These are phyloP conservation scores for Mesoligia furuncula DNA, from an alignment of 2,888 invertebrate species.

Conservation along the genomic window DNA sequence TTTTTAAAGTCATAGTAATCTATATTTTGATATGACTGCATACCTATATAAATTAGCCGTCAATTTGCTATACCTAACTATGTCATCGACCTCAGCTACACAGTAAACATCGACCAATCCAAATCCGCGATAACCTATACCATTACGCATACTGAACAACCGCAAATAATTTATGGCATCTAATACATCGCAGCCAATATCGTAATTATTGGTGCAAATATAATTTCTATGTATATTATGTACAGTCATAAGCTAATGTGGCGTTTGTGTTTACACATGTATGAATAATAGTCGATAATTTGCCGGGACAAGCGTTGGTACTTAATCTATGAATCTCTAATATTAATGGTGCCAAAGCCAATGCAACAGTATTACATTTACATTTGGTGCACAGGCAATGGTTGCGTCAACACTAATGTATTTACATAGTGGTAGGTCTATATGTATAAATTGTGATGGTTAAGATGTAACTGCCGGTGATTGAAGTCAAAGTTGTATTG, in stretches of 20 bases:
- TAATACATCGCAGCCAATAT: constrained; percentile 54
- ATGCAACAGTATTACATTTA: constrained; percentile 61
- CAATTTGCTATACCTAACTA: not conserved
- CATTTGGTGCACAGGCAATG: constrained; percentile 50
- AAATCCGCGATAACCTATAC: constrained; percentile 18
- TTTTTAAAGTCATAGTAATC: fast-evolving
- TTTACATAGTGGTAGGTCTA: constrained; percentile 7
- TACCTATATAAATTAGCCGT: not conserved
- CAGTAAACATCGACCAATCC: not conserved
- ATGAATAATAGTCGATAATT: constrained; percentile 76
- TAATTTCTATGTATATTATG: constrained; percentile 32
- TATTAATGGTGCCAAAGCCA: constrained; percentile 59
- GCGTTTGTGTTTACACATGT: constrained; percentile 61
- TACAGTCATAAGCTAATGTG: constrained; percentile 52
- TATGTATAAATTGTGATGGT: not conserved
- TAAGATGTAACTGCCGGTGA: not conserved
- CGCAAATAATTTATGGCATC: constrained; percentile 57
- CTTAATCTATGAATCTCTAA: constrained; percentile 72
- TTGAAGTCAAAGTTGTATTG: not conserved
- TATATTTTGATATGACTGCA: not conserved
- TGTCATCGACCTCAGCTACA: not conserved
- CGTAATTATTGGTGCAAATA: constrained; percentile 55
- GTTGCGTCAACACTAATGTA: constrained; percentile 40
- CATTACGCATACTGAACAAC: constrained; percentile 32
- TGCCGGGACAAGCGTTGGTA: constrained; percentile 68